Percentiles rank a stretch among this genome's conserved stretches.
These are phyloP conservation scores for Heliconius nattereri DNA, from an alignment of 1,140 invertebrate species.

Conservation along the genomic window DNA sequence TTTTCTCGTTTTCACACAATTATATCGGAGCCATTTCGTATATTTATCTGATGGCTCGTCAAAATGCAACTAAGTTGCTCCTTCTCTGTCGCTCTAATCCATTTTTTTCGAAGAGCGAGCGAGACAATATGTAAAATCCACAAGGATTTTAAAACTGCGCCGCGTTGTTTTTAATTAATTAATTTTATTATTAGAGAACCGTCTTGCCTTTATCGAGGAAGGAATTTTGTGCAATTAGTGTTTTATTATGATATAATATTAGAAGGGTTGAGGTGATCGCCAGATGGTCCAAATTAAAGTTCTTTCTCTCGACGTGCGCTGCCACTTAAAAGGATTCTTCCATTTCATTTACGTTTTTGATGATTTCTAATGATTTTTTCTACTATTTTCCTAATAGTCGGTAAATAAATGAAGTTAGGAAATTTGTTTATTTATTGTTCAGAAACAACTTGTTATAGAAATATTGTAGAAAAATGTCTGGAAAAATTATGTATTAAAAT, in stretches of 20 bases:
- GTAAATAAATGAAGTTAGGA: too few relatives aligned
- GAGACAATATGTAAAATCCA: constrained; percentile 22
- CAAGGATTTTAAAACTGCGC: constrained; percentile 38
- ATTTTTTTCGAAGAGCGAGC: constrained; percentile 23
- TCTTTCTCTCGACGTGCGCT: neutral
- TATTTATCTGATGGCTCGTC: constrained; percentile 54
- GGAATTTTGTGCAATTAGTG: constrained; percentile 68
- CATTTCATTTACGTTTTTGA: neutral
- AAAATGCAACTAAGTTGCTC: constrained; percentile 18
- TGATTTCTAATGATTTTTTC: neutral
- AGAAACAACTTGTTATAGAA: too few relatives aligned
- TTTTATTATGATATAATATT: constrained; percentile 79
- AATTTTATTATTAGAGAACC: constrained; percentile 75
- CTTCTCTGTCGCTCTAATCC: constrained; percentile 1
- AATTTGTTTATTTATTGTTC: too few relatives aligned
- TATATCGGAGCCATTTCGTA: constrained; percentile 62
- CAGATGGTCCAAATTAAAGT: constrained; percentile 57
- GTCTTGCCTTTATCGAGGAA: constrained; percentile 73
- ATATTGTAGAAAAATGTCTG: too few relatives aligned
- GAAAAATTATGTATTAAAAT: too few relatives aligned
- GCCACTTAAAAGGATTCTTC: neutral
- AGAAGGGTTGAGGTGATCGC: constrained; percentile 71
- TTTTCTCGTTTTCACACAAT: constrained; percentile 72
- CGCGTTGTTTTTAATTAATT: constrained; percentile 77
- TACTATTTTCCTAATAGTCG: neutral